Evolutionary conservation across 2,797 vertebrate species (phyloP), one percentile per base, ranked within the genome.

Genomic region (Gambelia wislizenii): DNA sequence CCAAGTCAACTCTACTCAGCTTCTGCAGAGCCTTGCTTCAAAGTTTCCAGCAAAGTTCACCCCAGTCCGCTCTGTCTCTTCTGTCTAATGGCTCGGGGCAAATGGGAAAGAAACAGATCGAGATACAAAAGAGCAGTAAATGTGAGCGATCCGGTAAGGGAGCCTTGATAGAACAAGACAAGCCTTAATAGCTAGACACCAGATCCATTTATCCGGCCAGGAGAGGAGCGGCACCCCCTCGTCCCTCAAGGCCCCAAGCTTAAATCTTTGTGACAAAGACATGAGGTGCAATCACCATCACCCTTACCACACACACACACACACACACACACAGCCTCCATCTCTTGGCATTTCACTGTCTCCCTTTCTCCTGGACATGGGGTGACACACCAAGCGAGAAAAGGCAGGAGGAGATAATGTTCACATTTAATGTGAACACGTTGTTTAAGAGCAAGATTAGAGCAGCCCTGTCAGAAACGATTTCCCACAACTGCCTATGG

Each of bases 391-490:
- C 49, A 14, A 72, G 9, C 30, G 56, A n/a, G 27, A 9, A 12
- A 36, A 27, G 16, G 44, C 16, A n/a, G 22, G 49, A 5, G 44
- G 33, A 39, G 54, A 22, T 13, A 36, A 74, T 61, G 77, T 85
- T 56, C 10, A 2, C 4, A 36, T 74, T 69, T 16, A 81, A 86
- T 33, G 25, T 30, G 77, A 86, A 81, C 88, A 75, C 5, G 0
- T 2, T 74, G 92, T 89, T 79, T 0, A 1, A 36, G 30, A 25
- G 7, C 6, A 0, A 86, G 20, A 6, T 0, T 78, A 82, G 92
- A 74, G 22, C 7, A 82, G 22, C 0, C 33, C 93, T 92, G 94
- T 93, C 93, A 90, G 67, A 80, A 76, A 25, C 56, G 1, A 95
- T 94, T 91, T 93, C 91, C 87, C 89, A 1, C 0, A 20, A n/a